These are phyloP conservation scores for Agrochola circellaris DNA, from an alignment of 2,888 invertebrate genomes.

Conservation along the genomic window DNA sequence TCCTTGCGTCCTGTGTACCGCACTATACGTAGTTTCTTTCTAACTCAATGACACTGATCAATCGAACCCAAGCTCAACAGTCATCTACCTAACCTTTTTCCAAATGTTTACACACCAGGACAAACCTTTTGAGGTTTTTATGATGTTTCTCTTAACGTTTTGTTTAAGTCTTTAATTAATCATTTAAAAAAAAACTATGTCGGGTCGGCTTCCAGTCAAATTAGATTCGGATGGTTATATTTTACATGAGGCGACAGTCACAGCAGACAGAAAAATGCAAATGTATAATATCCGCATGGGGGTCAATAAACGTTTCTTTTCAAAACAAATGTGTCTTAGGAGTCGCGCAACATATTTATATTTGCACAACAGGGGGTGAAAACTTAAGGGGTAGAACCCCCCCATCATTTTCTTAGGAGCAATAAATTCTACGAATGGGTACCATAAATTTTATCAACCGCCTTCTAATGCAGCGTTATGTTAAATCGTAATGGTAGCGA, in stretches of 20 bases:
- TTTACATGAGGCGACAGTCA: neutral
- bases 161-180: too few relatives aligned
- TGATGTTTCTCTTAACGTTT: too few relatives aligned
- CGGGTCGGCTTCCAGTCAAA: too few relatives aligned
- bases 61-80: too few relatives aligned
- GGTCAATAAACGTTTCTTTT: conserved; percentile 50
- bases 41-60: too few relatives aligned
- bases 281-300: neutral
- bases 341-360: conserved; percentile 63
- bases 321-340: conserved; percentile 54
- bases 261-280: neutral
- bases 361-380: conserved; percentile 54
- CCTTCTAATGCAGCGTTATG: conserved; percentile 83
- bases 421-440: conserved; percentile 84
- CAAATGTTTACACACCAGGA: too few relatives aligned
- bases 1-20: too few relatives aligned
- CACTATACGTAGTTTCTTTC: too few relatives aligned
- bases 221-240: too few relatives aligned
- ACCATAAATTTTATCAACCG: conserved; percentile 82
- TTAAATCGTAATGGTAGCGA: conserved; percentile 62
- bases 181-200: too few relatives aligned
- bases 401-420: conserved; percentile 71
- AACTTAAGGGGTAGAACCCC: conserved; percentile 62
- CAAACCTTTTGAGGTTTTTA: too few relatives aligned
- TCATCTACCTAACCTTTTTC: too few relatives aligned